Percentiles rank a stretch among this genome's conserved stretches.
These are phyloP conservation scores for Dermatophagoides farinae DNA, from an alignment of 1,140 invertebrate species.

Conservation along the genomic window DNA sequence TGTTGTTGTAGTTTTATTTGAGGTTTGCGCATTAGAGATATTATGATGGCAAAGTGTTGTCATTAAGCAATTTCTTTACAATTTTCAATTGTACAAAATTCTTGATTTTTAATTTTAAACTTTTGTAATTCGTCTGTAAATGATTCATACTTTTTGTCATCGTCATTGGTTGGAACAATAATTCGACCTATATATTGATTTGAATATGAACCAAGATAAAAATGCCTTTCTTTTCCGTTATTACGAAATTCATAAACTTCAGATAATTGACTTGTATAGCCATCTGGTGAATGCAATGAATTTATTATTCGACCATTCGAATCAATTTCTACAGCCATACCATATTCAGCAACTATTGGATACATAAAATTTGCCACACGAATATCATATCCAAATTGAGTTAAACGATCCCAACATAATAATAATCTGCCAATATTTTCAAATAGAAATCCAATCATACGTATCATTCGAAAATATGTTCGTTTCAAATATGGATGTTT, in stretches of 20 bases:
- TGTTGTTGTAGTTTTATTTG: too few relatives aligned
- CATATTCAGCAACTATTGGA: conserved; percentile 17
- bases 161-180: neutral
- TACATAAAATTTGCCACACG: neutral
- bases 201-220: conserved; percentile 47
- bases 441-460: conserved; percentile 16
- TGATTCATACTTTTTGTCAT: too few relatives aligned
- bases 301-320: conserved; percentile 40
- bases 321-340: conserved; percentile 37
- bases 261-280: conserved; percentile 21
- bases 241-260: conserved; percentile 24
- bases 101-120: neutral
- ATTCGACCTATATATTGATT: conserved; percentile 37
- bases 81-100: too few relatives aligned
- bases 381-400: conserved; percentile 3
- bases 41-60: too few relatives aligned
- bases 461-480: conserved; percentile 21
- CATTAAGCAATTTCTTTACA: too few relatives aligned
- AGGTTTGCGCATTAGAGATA: too few relatives aligned
- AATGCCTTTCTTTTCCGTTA: neutral
- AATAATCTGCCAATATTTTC: conserved; percentile 11
- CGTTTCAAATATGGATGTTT: conserved; percentile 24
- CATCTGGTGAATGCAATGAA: conserved; percentile 26
- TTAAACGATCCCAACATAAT: neutral
- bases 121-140: neutral